Conservation (phyloP, 2,113 vertebrate species). For the Willisornis vidua region DNA sequence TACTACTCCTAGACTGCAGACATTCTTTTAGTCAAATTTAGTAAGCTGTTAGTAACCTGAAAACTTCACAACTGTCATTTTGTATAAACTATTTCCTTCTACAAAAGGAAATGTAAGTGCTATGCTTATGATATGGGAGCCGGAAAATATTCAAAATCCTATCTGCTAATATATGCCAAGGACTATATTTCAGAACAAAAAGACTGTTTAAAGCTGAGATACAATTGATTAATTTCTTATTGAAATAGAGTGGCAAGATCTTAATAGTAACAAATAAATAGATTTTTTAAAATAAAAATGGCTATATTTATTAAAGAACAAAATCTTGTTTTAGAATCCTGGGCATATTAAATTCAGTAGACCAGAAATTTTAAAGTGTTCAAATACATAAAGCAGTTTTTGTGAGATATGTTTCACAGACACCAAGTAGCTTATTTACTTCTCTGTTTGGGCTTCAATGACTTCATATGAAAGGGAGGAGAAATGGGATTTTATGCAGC, state of each 20-base stretch:
- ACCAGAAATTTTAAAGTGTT: neutral
- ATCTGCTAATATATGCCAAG: neutral
- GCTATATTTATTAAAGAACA: neutral
- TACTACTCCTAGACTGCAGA: neutral
- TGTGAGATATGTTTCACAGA: neutral
- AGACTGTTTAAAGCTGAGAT: neutral
- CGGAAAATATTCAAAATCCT: neutral
- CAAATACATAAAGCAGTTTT: neutral
- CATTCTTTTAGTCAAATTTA: neutral
- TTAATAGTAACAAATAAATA: neutral
- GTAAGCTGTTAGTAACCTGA: neutral
- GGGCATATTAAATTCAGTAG: neutral
- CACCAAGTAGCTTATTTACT: neutral
- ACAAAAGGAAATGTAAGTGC: neutral
- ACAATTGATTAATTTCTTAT: neutral
- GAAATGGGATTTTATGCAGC: neutral
- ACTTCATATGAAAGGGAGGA: neutral
- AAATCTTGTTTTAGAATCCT: neutral
- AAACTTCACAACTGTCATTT: neutral
- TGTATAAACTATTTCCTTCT: neutral
- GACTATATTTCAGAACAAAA: neutral
- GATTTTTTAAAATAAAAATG: neutral
- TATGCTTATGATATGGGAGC: neutral
- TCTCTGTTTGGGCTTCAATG: neutral
- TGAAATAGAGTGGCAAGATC: neutral